Percentiles rank a stretch among this genome's conserved stretches.
These are phyloP conservation scores for Aldabrachelys gigantea DNA, from an alignment of 2,113 vertebrate genomes.

Conservation along the genomic window DNA sequence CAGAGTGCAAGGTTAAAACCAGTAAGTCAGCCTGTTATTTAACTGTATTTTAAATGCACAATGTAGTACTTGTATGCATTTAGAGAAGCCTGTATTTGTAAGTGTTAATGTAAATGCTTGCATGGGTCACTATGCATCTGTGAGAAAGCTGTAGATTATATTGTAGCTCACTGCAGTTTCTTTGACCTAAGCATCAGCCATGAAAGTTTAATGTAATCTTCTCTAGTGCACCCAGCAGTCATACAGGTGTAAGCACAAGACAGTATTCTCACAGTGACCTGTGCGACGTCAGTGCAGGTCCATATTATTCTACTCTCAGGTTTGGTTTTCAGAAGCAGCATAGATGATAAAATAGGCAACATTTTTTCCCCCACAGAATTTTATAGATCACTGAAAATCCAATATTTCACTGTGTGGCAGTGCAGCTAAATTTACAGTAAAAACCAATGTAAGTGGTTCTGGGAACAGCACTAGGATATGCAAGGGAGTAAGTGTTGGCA, in stretches of 20 bases:
- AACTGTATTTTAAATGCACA: slow-evolving; percentile 32
- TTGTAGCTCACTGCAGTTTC: background rate
- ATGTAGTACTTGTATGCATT: slow-evolving; percentile 1
- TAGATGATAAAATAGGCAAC: background rate
- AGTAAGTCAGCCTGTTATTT: slow-evolving; percentile 25
- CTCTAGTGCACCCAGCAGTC: background rate
- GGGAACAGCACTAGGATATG: background rate
- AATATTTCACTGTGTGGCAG: background rate
- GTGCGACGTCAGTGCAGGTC: background rate
- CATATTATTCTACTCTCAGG: background rate
- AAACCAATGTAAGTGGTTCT: background rate
- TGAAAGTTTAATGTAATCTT: slow-evolving; percentile 50
- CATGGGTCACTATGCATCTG: background rate
- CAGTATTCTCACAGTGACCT: background rate
- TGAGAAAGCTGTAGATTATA: background rate
- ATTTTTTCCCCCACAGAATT: background rate
- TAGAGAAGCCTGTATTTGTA: slow-evolving; percentile 55
- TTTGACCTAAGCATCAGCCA: slow-evolving; percentile 32
- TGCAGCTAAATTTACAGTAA: background rate
- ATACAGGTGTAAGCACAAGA: background rate
- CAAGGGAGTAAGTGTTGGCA: background rate
- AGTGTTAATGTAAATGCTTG: slow-evolving; percentile 22
- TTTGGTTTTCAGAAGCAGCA: slow-evolving; percentile 3
- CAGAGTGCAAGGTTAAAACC: slow-evolving; percentile 45
- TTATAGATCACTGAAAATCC: background rate